A percentile compares a stretch with the other conserved stretches of the same genome.
phyloP scores from a whole-genome alignment of 2,888 invertebrate genomes.

The Papilio elwesi region DNA sequence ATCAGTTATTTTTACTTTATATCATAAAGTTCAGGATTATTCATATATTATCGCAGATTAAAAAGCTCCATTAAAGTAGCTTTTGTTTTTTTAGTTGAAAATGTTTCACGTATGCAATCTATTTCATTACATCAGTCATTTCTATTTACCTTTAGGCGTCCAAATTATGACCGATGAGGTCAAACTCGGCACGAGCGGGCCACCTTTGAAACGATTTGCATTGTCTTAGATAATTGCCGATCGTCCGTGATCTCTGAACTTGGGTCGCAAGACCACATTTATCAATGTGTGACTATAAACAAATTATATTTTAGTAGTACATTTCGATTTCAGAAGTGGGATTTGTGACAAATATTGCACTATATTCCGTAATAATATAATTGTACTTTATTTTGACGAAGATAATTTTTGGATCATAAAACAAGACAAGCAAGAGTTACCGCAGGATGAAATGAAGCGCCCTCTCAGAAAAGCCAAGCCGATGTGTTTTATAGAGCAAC shows the following conservation, averaged over 20 bases:
- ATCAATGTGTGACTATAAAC: background rate
- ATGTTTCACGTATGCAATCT: background rate
- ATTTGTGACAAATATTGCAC: too few species aligned
- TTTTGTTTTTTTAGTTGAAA: slow-evolving; percentile 1
- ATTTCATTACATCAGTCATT: slow-evolving; percentile 5
- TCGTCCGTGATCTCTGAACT: slow-evolving; percentile 37
- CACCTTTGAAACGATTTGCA: slow-evolving; percentile 12
- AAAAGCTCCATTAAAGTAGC: background rate
- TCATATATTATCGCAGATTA: too few species aligned
- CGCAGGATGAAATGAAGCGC: too few species aligned
- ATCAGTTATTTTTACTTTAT: too few species aligned
- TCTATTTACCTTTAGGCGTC: slow-evolving; percentile 28
- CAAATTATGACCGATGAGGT: slow-evolving; percentile 28
- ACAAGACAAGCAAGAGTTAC: too few species aligned
- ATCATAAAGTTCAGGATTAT: too few species aligned
- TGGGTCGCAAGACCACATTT: slow-evolving; percentile 18
- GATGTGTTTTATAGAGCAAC: too few species aligned
- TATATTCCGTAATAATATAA: too few species aligned
- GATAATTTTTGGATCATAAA: too few species aligned
- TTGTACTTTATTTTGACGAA: too few species aligned
- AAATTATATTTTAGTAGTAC: background rate
- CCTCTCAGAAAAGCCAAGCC: too few species aligned
- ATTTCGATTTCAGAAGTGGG: too few species aligned
- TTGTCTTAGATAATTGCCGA: slow-evolving; percentile 33
- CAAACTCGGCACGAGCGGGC: slow-evolving; percentile 28